Evolutionary conservation across 2,113 vertebrate species (phyloP).

Genomic region (Crocuta crocuta): DNA sequence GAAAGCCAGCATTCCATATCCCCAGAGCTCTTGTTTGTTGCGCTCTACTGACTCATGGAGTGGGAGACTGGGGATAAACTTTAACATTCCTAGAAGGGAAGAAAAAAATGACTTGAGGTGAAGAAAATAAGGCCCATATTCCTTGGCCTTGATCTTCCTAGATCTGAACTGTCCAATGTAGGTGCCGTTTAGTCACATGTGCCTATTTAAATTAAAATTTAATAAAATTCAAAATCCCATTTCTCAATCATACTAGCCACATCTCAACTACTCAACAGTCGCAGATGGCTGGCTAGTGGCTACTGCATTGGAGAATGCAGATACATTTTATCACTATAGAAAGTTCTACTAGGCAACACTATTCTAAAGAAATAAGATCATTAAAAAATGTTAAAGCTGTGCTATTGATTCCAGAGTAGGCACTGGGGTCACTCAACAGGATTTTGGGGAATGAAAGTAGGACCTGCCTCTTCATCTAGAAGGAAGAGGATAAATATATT

Average conservation of each 20-base stretch:
- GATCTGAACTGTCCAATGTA: neutral
- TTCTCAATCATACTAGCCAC: slow-evolving; percentile 1
- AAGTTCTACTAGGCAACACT: neutral
- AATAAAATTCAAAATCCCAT: slow-evolving; percentile 10
- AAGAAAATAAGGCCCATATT: neutral
- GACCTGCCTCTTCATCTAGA: neutral
- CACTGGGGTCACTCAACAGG: neutral
- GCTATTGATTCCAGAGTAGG: neutral
- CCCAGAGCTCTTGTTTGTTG: neutral
- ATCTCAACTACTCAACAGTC: neutral
- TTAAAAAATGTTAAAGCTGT: neutral
- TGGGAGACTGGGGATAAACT: neutral
- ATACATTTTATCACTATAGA: neutral
- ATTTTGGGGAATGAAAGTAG: neutral
- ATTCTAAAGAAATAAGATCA: slow-evolving; percentile 32
- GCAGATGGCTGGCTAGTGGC: neutral
- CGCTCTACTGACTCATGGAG: neutral
- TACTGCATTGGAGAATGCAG: neutral
- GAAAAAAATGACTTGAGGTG: neutral
- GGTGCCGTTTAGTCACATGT: neutral
- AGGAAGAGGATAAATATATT: neutral
- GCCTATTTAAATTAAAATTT: slow-evolving; percentile 48
- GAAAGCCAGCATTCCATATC: neutral
- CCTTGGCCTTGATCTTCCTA: neutral
- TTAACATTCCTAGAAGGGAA: neutral